These are phyloP conservation scores for Leuctra nigra DNA, from an alignment of 2,888 invertebrate genomes.

Conservation along the genomic window DNA sequence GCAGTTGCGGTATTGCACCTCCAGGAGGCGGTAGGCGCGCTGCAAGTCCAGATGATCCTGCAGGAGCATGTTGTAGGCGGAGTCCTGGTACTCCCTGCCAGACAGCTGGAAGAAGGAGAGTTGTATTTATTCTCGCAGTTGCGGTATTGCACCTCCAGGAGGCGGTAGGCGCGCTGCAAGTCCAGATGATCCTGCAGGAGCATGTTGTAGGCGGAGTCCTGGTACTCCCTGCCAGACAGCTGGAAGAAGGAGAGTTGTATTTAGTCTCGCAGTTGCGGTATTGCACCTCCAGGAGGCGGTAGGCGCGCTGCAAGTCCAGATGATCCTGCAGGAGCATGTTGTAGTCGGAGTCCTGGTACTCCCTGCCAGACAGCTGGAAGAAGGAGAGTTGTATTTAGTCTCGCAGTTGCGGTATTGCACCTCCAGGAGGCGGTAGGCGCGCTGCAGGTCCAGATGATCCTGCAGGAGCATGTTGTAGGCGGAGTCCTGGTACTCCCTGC, in stretches of 20 bases:
- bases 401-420: slow-evolving; percentile 18
- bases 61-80: slow-evolving; percentile 17
- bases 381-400: no score
- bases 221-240: slow-evolving; percentile 7
- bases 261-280: slow-evolving; percentile 15
- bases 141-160: slow-evolving; percentile 22
- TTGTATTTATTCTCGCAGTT: slow-evolving; percentile 15
- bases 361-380: slow-evolving; percentile 7
- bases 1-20: slow-evolving; percentile 20
- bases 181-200: slow-evolving; percentile 27
- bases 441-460: slow-evolving; percentile 28
- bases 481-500: slow-evolving; percentile 13
- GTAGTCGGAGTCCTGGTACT: slow-evolving; percentile 8
- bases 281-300: slow-evolving; percentile 25
- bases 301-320: slow-evolving; percentile 27
- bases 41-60: slow-evolving; percentile 28
- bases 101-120: slow-evolving; percentile 7
- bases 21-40: slow-evolving; percentile 26
- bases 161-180: slow-evolving; percentile 27
- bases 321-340: slow-evolving; percentile 25
- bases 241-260: no score
- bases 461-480: slow-evolving; percentile 18
- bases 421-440: slow-evolving; percentile 26
- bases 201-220: slow-evolving; percentile 7
- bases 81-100: slow-evolving; percentile 9